These are phyloP conservation scores for Myrmophylax atrothorax DNA, from an alignment of 2,113 vertebrate genomes.

Conservation along the genomic window DNA sequence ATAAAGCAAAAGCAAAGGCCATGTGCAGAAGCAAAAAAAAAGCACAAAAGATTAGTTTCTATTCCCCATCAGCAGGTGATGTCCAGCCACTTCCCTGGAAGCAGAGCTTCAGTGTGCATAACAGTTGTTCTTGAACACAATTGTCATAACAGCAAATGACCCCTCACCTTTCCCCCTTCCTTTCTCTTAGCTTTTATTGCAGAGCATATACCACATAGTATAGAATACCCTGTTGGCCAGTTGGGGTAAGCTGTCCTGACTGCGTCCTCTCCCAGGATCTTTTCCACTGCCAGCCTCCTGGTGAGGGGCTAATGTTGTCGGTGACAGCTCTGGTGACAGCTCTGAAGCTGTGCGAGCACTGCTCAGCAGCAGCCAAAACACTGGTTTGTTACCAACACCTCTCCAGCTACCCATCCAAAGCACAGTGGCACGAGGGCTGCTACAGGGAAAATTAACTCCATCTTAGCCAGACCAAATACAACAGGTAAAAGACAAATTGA, in stretches of 20 bases:
- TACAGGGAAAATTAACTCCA: neutral
- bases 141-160: neutral
- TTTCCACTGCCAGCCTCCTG: neutral
- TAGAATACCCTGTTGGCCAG: neutral
- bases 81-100: neutral
- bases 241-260: neutral
- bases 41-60: neutral
- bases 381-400: neutral
- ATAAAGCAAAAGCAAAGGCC: neutral
- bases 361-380: neutral
- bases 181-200: neutral
- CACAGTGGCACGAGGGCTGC: neutral
- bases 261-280: neutral
- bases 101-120: neutral
- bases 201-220: neutral
- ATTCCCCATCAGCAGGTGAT: neutral
- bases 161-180: fast-evolving
- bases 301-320: neutral
- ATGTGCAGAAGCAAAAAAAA: neutral
- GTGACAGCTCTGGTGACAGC: neutral
- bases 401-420: neutral
- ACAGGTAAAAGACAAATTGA: neutral
- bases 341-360: neutral
- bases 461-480: neutral
- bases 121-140: neutral